Evolutionary conservation across 2,888 invertebrate genomes (phyloP).

Genomic region (Dryobotodes eremita): DNA sequence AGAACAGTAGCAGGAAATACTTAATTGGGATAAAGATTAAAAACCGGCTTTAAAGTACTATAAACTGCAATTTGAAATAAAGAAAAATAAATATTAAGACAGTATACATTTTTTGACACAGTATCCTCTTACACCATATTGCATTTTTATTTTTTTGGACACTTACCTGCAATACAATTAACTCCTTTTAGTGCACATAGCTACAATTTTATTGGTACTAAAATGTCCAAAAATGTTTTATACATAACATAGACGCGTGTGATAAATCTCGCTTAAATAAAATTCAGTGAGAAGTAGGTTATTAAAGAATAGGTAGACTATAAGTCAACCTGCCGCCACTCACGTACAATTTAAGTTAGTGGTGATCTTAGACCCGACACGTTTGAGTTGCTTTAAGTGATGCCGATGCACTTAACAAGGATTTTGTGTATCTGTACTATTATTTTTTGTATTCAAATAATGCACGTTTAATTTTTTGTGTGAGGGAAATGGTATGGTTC

Average conservation of each 20-base stretch:
- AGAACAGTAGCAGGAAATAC: too few species aligned
- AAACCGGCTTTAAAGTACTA: too few species aligned
- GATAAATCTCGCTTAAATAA: neutral
- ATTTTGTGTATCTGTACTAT: neutral
- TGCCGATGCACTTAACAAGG: constrained; percentile 37
- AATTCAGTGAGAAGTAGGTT: constrained; percentile 12
- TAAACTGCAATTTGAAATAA: too few species aligned
- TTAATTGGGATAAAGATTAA: too few species aligned
- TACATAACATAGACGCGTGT: neutral
- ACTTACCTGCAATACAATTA: too few species aligned
- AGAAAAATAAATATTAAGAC: too few species aligned
- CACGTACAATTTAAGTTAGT: constrained; percentile 38
- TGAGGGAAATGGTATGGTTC: neutral
- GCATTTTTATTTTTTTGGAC: too few species aligned
- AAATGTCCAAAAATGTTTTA: neutral
- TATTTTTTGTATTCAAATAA: neutral
- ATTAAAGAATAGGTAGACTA: neutral
- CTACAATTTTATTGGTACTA: neutral
- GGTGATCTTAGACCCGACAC: constrained; percentile 51
- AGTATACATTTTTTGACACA: too few species aligned
- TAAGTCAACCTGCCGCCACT: constrained; percentile 24
- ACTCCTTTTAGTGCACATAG: neutral
- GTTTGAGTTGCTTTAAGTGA: constrained; percentile 43
- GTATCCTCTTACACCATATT: too few species aligned
- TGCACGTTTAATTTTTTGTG: neutral